Evolutionary conservation across 2,888 invertebrate species (phyloP).

Genomic region (Plebejus melissa): DNA sequence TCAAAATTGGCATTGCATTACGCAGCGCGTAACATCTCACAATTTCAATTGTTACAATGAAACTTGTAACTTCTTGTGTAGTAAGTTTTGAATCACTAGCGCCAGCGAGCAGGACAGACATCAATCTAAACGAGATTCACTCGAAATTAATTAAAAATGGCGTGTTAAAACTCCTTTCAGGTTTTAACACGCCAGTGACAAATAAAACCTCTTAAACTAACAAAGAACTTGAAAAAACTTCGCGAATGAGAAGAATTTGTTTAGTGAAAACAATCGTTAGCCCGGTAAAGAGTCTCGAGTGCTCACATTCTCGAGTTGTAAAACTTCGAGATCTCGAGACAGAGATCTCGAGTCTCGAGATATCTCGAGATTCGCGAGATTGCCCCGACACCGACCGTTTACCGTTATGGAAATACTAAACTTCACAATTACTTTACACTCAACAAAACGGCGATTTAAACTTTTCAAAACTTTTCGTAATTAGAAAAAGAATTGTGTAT

Average conservation of each 20-base stretch:
- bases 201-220: background rate
- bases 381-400: background rate
- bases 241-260: background rate
- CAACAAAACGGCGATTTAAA: background rate
- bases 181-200: background rate
- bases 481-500: background rate
- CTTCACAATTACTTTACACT: slow-evolving; percentile 5
- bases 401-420: slow-evolving; percentile 5
- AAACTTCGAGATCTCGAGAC: background rate
- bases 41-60: no score
- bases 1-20: no score
- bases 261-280: slow-evolving; percentile 3
- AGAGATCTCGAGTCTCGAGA: slow-evolving; percentile 4
- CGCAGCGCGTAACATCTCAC: no score
- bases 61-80: no score
- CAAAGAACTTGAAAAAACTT: background rate
- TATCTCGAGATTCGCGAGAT: slow-evolving; percentile 6
- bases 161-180: no score
- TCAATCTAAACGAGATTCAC: no score
- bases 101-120: no score
- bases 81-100: no score
- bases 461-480: background rate
- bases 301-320: background rate
- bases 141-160: no score
- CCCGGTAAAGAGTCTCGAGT: background rate